Conservation (phyloP, 1,140 invertebrate genomes). For the honey bee (Apis mellifera) region Amel_HAv3.1 CM009939.2:3876001-3876500, state of each 20-base stretch:
- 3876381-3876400: no score
- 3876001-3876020: conserved; percentile 19
- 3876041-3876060: background rate
- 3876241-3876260: background rate
- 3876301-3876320: background rate
- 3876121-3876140: background rate
- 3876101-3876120: background rate
- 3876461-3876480: background rate
- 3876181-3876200: background rate
- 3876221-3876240: background rate
- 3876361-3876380: background rate
- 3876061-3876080: conserved; percentile 11
- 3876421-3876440: no score
- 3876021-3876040: background rate
- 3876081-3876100: background rate
- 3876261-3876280: background rate
- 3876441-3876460: background rate
- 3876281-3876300: background rate
- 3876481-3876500: background rate
- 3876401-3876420: no score
- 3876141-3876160: conserved; percentile 10
- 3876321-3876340: background rate
- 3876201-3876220: conserved; percentile 8
- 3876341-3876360: background rate
- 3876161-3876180: conserved; percentile 22